phyloP scores from a whole-genome alignment of 2,797 vertebrate genomes.

The Pangasius krempfi region DNA sequence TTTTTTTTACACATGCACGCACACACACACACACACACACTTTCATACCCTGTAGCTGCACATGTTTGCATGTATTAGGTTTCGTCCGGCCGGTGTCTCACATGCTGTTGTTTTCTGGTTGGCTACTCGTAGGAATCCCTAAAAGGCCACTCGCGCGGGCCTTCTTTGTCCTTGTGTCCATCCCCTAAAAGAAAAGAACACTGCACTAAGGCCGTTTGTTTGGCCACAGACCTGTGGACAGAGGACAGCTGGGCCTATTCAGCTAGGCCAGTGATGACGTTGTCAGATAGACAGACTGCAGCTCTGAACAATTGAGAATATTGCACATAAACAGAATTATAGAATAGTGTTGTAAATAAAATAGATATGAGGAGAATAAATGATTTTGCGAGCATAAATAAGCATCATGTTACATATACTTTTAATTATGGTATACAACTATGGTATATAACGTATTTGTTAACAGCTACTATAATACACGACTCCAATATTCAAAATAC shows the following conservation, averaged over 20 bases:
- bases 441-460: neutral
- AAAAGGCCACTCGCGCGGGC: constrained; percentile 76
- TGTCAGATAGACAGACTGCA: constrained; percentile 59
- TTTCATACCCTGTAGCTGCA: neutral
- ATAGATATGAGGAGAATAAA: neutral
- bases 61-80: constrained; percentile 34
- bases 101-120: constrained; percentile 68
- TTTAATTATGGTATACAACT: neutral
- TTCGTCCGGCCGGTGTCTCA: constrained; percentile 37
- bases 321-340: neutral
- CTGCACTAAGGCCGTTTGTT: constrained; percentile 79
- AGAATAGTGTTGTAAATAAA: neutral
- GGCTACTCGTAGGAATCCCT: constrained; percentile 80
- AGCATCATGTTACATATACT: neutral
- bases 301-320: neutral
- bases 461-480: neutral
- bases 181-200: constrained; percentile 74
- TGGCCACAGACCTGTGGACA: constrained; percentile 82
- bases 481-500: neutral
- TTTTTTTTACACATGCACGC: neutral
- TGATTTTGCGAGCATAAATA: neutral
- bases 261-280: constrained; percentile 72
- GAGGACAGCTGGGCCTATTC: constrained; percentile 84
- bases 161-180: constrained; percentile 81
- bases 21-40: constrained; percentile 10